phyloP scores from a whole-genome alignment of 2,797 vertebrate species.

The Spinibarbus caldwelli region DNA sequence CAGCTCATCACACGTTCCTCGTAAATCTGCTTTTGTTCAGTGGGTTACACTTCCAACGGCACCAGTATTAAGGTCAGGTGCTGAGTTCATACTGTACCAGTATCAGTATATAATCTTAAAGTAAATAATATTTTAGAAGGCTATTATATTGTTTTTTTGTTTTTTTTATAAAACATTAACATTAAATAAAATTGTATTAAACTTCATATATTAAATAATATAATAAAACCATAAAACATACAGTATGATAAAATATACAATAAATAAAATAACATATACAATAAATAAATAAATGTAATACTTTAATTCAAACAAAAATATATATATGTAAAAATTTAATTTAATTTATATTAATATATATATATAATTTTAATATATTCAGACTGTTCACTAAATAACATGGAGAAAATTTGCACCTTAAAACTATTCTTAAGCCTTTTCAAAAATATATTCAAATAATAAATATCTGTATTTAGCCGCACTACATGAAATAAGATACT shows the following conservation, averaged over 20 bases:
- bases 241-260: not conserved
- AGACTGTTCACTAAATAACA: not conserved
- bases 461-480: not conserved
- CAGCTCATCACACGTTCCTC: slow-evolving; percentile 25
- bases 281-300: not conserved
- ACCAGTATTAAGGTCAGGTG: not conserved
- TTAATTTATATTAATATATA: too few relatives aligned
- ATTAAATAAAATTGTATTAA: not conserved
- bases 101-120: not conserved
- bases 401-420: not conserved
- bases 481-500: not conserved
- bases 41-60: not conserved
- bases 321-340: too few relatives aligned
- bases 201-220: not conserved
- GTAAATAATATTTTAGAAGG: not conserved
- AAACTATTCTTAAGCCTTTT: not conserved
- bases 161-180: not conserved
- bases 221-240: not conserved
- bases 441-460: not conserved
- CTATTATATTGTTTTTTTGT: too few relatives aligned
- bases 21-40: not conserved
- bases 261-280: not conserved
- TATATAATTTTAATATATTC: not conserved
- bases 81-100: not conserved
- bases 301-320: not conserved